Percentiles rank a stretch among this genome's conserved stretches.
These are phyloP conservation scores for Himalopsyche tibetana DNA, from an alignment of 2,888 invertebrate genomes.

Conservation along the genomic window DNA sequence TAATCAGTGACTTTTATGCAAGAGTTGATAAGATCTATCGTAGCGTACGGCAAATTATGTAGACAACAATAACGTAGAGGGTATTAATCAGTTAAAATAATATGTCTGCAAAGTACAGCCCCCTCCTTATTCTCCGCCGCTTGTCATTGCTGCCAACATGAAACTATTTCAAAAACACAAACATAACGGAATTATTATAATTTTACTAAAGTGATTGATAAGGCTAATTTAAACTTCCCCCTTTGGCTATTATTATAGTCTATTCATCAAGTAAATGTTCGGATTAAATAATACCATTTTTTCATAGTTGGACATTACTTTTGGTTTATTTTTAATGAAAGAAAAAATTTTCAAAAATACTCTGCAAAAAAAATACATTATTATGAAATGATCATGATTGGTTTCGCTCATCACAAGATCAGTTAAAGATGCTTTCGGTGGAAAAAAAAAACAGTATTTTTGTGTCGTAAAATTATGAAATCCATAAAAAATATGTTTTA, in stretches of 20 bases:
- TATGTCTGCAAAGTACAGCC: conserved; percentile 51
- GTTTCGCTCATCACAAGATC: too few species aligned
- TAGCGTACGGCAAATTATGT: background rate
- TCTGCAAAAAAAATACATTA: too few species aligned
- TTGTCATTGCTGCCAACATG: conserved; percentile 41
- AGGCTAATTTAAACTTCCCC: conserved; percentile 55
- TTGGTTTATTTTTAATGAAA: too few species aligned
- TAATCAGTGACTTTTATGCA: too few species aligned
- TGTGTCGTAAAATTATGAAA: too few species aligned
- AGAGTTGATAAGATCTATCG: too few species aligned
- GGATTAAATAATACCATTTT: background rate
- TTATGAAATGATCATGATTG: too few species aligned
- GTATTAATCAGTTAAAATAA: conserved; percentile 40
- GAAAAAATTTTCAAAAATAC: too few species aligned
- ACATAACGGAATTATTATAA: conserved; percentile 56
- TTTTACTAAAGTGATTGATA: conserved; percentile 60
- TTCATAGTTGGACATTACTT: too few species aligned
- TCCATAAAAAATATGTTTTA: too few species aligned
- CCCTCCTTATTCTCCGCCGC: background rate
- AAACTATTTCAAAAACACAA: conserved; percentile 52
- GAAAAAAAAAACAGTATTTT: too few species aligned
- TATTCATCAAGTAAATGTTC: background rate
- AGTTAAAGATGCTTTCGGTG: too few species aligned
- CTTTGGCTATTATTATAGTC: conserved; percentile 23
- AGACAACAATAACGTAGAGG: background rate